Evolutionary conservation across 2,888 invertebrate species (phyloP).

Genomic region (Neoaliturus tenellus): DNA sequence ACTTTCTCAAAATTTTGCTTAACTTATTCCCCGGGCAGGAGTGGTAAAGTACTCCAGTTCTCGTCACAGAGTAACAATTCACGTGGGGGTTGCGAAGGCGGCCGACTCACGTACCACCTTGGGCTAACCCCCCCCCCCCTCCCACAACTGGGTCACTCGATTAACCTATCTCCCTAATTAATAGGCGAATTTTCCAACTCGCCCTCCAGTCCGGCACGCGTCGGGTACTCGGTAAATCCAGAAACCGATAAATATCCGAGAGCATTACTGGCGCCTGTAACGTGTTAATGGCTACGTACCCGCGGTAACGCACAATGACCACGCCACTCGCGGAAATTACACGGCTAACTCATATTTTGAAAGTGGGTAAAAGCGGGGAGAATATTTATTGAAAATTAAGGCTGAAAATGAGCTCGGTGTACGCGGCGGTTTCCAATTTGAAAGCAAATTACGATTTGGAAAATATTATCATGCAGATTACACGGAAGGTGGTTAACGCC

Average conservation of each 20-base stretch:
- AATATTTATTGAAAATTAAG: not conserved
- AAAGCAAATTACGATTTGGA: not conserved
- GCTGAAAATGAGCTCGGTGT: not conserved
- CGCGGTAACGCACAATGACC: not conserved
- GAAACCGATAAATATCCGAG: not conserved
- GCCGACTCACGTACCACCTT: not conserved
- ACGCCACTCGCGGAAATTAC: not conserved
- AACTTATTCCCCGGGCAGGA: no score
- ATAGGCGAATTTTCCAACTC: constrained; percentile 11
- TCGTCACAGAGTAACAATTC: no score
- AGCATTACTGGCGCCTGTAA: no score
- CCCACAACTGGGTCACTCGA: not conserved
- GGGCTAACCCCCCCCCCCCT: not conserved
- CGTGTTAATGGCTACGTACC: not conserved
- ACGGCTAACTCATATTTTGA: not conserved
- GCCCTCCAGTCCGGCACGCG: not conserved
- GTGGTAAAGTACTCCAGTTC: no score
- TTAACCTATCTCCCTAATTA: not conserved
- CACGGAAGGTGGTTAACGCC: no score
- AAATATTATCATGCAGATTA: not conserved
- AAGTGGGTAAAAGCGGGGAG: not conserved
- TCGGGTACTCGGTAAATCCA: not conserved
- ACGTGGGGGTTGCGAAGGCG: no score
- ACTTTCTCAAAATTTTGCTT: no score
- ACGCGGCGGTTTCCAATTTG: not conserved